Percentiles rank a stretch among this genome's conserved stretches.
Evolutionary conservation across 92 coral and sea anemone genomes (phyloP).

Genomic region (Parazoanthus atlanticus): DNA sequence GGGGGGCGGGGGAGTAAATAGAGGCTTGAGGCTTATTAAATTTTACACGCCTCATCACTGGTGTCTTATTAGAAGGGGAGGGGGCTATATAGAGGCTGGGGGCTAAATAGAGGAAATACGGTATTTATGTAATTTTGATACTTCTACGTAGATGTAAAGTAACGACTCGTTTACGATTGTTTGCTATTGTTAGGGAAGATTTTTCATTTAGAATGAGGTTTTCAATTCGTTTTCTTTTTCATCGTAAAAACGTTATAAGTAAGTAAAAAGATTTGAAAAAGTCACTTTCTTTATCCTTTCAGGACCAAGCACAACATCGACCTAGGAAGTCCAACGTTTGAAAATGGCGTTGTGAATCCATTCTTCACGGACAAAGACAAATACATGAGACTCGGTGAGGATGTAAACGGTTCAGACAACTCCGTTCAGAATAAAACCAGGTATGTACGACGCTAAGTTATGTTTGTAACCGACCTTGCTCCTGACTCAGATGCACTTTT

Average conservation of each 20-base stretch:
- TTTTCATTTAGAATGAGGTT: too few relatives aligned
- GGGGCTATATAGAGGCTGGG: too few relatives aligned
- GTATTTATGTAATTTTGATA: too few relatives aligned
- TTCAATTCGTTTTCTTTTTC: too few relatives aligned
- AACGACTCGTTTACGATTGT: background rate
- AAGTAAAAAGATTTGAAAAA: too few relatives aligned
- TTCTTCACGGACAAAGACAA: constrained; percentile 28
- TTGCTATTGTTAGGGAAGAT: background rate
- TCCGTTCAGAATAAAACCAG: constrained; percentile 10
- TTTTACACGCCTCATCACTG: too few relatives aligned
- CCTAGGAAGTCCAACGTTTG: constrained; percentile 26
- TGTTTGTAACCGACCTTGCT: background rate
- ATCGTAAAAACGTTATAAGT: too few relatives aligned
- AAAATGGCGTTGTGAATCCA: constrained; percentile 39
- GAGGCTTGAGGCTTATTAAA: too few relatives aligned
- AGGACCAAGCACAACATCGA: background rate
- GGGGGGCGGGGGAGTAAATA: too few relatives aligned
- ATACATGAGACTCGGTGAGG: constrained; percentile 28
- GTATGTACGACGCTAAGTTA: background rate
- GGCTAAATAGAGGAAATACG: too few relatives aligned
- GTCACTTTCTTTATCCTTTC: background rate
- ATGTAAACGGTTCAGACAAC: background rate
- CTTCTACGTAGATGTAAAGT: background rate
- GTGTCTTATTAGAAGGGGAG: too few relatives aligned
- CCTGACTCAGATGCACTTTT: too few relatives aligned